Evolutionary conservation across 2,888 invertebrate genomes (phyloP).

Genomic region (Phoenoteleia sp.): DNA sequence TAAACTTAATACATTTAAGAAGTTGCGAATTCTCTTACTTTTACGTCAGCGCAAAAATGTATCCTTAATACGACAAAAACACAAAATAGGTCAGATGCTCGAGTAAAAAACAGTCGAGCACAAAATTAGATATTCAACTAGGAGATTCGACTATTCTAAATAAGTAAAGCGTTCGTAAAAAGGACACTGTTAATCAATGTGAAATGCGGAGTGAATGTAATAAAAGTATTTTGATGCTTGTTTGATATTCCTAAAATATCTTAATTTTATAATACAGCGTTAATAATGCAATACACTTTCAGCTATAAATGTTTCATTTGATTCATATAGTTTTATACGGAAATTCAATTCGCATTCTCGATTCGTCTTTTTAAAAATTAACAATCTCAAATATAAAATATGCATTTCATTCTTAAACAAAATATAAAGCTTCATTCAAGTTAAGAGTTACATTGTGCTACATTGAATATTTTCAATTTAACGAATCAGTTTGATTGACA

Average conservation of each 20-base stretch:
- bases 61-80: constrained; percentile 23
- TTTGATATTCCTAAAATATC: not conserved
- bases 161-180: constrained; percentile 9
- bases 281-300: too few relatives aligned
- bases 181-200: not conserved
- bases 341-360: too few relatives aligned
- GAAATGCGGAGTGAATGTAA: not conserved
- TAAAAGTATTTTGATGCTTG: not conserved
- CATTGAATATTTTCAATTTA: too few relatives aligned
- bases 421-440: too few relatives aligned
- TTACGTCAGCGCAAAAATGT: constrained; percentile 35
- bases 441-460: too few relatives aligned
- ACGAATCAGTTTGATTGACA: too few relatives aligned
- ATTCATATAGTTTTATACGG: too few relatives aligned
- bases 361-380: too few relatives aligned
- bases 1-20: constrained; percentile 31
- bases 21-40: constrained; percentile 19
- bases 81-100: constrained; percentile 31
- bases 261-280: too few relatives aligned
- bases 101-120: not conserved
- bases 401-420: too few relatives aligned
- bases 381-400: too few relatives aligned
- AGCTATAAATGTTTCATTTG: too few relatives aligned
- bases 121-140: constrained; percentile 37
- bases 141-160: constrained; percentile 11